Base-by-base conservation (phyloP, 1,140 invertebrate species). In the Bombus picipes region DNA sequence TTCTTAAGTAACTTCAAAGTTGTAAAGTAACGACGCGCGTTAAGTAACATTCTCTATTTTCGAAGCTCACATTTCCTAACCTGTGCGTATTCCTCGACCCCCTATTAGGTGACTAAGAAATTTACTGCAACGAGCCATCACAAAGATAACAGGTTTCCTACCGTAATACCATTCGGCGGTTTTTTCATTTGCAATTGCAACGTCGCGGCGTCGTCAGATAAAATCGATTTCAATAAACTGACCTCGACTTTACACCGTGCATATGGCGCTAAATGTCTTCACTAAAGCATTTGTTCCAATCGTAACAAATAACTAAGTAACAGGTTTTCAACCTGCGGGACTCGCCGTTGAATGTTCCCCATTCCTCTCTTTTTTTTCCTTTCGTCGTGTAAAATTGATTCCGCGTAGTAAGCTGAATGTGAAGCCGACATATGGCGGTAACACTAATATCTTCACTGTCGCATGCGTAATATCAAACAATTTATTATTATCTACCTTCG, bases 191-290 rank as follows among this genome's bases (percentile, higher is more conserved):
- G 32, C n/a, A 66, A 53, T 80, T 70, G 25, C 43, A 18, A 28
- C 32, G 43, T 47, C 34, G 25, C 43, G 9, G 10, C 32, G 32
- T 37, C 25, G 32, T 70, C 34, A 43, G 43, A 70, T 68, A 70
- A 80, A 80, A 80, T 80, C 78, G 78, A 80, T 70, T 80, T 80
- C 65, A 70, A 80, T 70, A 80, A 53, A 80, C 62, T 22, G 77
- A 68, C 43, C 34, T 62, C 32, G 25, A 28, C 62, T 53, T 70
- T 53, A 80, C 65, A 28, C 41, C 78, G 43, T 37, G 9, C 65
- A 80, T 37, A 70, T 70, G 41, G 78, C 34, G 78, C 25, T 70
- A 70, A 70, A 80, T 71, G 65, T 80, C 78, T 71, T 80, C 65
- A 70, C 78, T 32, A 70, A 80, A 80, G 41, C 65, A 70, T 70